These are phyloP conservation scores for Pherbina coryleti DNA, from an alignment of 2,888 invertebrate genomes.

Conservation along the genomic window DNA sequence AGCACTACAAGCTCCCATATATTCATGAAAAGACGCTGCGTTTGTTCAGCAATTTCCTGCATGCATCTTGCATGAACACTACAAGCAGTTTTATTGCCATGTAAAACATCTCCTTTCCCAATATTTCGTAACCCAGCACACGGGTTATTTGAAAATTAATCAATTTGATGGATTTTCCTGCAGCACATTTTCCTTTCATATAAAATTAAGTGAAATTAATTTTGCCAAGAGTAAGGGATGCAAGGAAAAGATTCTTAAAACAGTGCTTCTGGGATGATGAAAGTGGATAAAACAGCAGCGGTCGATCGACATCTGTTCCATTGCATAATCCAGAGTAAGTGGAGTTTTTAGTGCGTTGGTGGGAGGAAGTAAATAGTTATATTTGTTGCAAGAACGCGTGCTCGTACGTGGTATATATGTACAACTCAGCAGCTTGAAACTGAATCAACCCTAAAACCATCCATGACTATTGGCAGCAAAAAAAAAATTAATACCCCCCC, in stretches of 20 bases:
- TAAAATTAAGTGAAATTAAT: constrained; percentile 15
- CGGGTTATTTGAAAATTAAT: constrained; percentile 12
- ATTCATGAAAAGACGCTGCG: background rate
- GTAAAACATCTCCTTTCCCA: background rate
- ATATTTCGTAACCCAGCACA: background rate
- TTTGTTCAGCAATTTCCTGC: background rate
- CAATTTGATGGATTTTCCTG: constrained; percentile 20
- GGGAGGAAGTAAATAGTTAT: too few relatives aligned
- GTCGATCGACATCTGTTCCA: too few relatives aligned
- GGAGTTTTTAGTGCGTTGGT: too few relatives aligned
- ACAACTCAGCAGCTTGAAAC: background rate
- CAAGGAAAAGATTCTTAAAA: background rate
- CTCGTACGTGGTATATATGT: background rate
- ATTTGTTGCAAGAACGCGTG: background rate
- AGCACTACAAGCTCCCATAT: background rate
- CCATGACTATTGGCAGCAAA: background rate
- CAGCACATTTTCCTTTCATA: constrained; percentile 15
- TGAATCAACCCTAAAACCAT: background rate
- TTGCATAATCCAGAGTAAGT: too few relatives aligned
- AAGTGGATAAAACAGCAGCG: too few relatives aligned
- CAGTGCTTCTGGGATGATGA: background rate
- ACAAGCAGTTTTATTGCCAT: background rate
- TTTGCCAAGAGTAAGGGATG: background rate
- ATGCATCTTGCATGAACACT: background rate
- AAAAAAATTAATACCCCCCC: background rate